Percentiles rank a stretch among this genome's conserved stretches.
Conservation (phyloP, 2,113 vertebrate species). For the Centrocercus urophasianus region DNA sequence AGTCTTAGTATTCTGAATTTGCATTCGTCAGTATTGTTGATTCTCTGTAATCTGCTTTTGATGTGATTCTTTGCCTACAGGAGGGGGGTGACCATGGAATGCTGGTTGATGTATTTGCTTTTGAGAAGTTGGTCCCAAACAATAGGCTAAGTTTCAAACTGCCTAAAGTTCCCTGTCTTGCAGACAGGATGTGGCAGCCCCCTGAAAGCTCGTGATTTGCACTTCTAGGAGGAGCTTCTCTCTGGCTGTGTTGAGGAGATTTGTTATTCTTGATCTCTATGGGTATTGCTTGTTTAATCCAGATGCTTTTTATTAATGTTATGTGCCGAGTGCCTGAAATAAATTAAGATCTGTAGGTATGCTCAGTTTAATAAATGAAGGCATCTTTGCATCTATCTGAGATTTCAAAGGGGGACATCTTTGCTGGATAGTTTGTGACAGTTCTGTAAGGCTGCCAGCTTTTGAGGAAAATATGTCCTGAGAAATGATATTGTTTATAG, state of each 20-base stretch:
- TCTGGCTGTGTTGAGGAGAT: not conserved
- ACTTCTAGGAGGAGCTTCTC: not conserved
- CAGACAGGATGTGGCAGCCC: not conserved
- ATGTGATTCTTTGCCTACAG: not conserved
- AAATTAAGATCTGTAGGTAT: not conserved
- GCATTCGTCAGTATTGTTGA: not conserved
- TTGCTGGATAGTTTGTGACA: not conserved
- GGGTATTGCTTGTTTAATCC: not conserved
- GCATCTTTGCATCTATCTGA: not conserved
- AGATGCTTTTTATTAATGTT: not conserved
- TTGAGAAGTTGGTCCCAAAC: not conserved
- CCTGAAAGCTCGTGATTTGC: not conserved
- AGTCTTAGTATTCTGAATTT: not conserved
- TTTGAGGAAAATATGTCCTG: conserved; percentile 2
- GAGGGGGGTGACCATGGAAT: not conserved
- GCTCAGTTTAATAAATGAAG: not conserved
- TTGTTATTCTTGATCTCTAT: not conserved
- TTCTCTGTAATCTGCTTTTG: not conserved
- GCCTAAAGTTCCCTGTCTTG: not conserved
- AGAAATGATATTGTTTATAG: conserved; percentile 3
- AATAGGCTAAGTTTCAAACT: not conserved
- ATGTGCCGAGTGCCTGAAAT: not conserved
- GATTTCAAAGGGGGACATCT: not conserved
- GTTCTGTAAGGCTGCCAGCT: not conserved
- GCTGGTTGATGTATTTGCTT: not conserved